A percentile compares a stretch with the other conserved stretches of the same genome.
Evolutionary conservation across 2,113 vertebrate species (phyloP).

Genomic region (Otocyon megalotis): DNA sequence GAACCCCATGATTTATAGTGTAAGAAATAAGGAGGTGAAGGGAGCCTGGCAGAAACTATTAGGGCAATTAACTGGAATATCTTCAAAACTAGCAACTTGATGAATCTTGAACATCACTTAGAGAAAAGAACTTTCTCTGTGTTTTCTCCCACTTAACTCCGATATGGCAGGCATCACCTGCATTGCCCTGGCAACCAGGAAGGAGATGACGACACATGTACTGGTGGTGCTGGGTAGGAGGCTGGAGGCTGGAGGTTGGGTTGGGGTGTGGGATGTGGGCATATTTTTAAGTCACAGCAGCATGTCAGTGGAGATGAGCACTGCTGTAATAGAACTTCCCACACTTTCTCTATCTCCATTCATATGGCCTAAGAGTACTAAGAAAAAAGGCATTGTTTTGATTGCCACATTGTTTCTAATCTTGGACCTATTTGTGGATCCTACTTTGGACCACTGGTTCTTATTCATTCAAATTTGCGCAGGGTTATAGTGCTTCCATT

Average conservation of each 20-base stretch:
- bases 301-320: background rate
- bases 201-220: rapidly evolving
- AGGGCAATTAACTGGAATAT: constrained; percentile 37
- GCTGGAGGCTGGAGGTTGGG: background rate
- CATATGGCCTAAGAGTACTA: background rate
- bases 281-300: background rate
- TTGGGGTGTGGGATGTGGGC: background rate
- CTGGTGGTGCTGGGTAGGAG: background rate
- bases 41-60: constrained; percentile 43
- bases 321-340: background rate
- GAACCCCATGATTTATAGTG: constrained; percentile 60
- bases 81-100: background rate
- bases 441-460: background rate
- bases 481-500: background rate
- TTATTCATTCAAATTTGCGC: background rate
- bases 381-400: background rate
- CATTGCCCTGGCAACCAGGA: background rate
- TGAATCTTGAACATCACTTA: background rate
- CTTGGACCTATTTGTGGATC: background rate
- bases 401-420: background rate
- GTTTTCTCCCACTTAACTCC: background rate
- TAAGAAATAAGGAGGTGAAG: constrained; percentile 68
- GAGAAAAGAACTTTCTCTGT: background rate
- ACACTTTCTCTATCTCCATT: background rate
- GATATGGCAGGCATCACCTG: background rate